Evolutionary conservation across 2,888 invertebrate genomes (phyloP).

Genomic region (Lepidocyrtoides sp.): DNA sequence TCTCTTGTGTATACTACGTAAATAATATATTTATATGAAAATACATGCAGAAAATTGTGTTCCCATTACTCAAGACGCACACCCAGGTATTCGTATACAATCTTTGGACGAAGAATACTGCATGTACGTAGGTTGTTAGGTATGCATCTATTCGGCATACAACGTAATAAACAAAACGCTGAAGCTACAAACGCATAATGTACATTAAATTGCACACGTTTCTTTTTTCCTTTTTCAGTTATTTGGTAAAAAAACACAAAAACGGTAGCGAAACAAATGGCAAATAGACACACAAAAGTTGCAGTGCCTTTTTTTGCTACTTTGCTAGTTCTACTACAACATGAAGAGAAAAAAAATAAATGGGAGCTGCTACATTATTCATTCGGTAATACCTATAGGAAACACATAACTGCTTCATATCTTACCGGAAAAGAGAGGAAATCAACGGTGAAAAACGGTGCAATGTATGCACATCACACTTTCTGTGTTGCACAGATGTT

Average conservation of each 20-base stretch:
- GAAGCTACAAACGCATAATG: slow-evolving; percentile 40
- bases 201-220: slow-evolving; percentile 28
- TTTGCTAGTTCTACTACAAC: neutral
- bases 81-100: neutral
- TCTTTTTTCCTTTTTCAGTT: neutral
- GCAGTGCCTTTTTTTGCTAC: neutral
- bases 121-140: neutral
- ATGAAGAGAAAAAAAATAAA: neutral
- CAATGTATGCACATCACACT: slow-evolving; percentile 14
- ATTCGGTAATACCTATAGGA: slow-evolving; percentile 74
- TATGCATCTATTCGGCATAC: neutral
- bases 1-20: neutral
- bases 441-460: slow-evolving; percentile 13
- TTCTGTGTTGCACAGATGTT: slow-evolving; percentile 6
- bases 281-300: neutral
- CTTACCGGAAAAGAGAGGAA: slow-evolving; percentile 1
- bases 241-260: too few relatives aligned
- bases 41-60: neutral
- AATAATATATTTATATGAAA: slow-evolving; percentile 5
- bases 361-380: slow-evolving; percentile 80
- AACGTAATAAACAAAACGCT: neutral
- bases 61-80: neutral
- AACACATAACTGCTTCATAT: slow-evolving; percentile 63
- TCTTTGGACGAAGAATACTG: neutral
- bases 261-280: neutral